Percentiles rank a stretch among this genome's conserved stretches.
Evolutionary conservation across 2,797 vertebrate species (phyloP).

Genomic region (Cryptoblepharus egeriae): DNA sequence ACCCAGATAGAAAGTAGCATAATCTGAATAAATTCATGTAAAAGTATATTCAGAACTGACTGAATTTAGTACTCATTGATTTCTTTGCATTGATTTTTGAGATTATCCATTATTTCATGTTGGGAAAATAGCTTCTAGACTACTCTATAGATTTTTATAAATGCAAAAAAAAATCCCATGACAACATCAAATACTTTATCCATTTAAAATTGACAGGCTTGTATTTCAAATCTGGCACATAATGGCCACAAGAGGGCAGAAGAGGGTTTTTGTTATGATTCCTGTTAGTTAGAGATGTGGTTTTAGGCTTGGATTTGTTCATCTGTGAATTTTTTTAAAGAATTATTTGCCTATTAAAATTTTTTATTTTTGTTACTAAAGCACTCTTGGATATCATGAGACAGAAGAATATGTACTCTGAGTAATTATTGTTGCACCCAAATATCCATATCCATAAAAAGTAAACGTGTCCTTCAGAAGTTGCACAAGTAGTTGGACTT

Average conservation of each 20-base stretch:
- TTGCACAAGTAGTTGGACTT: no score
- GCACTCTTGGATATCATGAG: not conserved
- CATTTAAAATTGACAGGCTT: rapidly evolving
- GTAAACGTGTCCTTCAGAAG: no score
- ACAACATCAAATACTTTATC: not conserved
- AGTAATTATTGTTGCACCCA: not conserved
- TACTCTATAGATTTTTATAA: rapidly evolving
- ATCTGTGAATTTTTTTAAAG: not conserved
- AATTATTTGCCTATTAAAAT: no score
- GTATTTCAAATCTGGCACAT: constrained; percentile 12
- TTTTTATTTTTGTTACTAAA: not conserved
- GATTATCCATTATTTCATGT: not conserved
- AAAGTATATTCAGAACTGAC: not conserved
- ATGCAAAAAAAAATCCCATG: constrained; percentile 23
- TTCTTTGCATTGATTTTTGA: constrained; percentile 31
- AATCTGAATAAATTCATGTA: not conserved
- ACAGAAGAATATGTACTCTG: not conserved
- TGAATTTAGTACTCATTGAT: constrained; percentile 13
- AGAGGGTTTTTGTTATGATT: constrained; percentile 65
- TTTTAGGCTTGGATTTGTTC: not conserved
- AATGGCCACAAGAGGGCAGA: constrained; percentile 80
- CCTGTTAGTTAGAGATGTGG: rapidly evolving
- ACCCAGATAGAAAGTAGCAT: constrained; percentile 8
- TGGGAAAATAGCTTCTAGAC: not conserved
- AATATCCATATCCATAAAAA: no score